Evolutionary conservation across 2,797 vertebrate genomes (phyloP).

Genomic region (Alauda arvensis): DNA sequence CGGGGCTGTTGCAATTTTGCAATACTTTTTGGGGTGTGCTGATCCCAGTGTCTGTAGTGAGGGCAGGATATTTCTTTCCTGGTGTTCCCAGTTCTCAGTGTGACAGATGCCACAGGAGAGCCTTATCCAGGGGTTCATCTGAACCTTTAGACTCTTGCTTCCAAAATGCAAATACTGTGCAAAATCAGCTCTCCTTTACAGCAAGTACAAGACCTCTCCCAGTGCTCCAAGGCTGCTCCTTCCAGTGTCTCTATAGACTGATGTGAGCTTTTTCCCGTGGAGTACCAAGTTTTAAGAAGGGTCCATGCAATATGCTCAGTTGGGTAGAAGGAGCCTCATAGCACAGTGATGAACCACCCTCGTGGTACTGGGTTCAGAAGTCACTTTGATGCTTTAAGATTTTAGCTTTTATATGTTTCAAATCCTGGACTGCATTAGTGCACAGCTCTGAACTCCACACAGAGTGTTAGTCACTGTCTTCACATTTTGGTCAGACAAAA

Average conservation of each 20-base stretch:
- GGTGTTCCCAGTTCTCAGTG: rapidly evolving
- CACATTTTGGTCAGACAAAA: background rate
- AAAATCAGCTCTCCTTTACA: background rate
- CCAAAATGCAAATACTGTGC: background rate
- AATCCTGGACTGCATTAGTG: background rate
- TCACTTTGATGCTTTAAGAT: background rate
- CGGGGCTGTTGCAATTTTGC: background rate
- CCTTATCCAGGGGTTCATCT: background rate
- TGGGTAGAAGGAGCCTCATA: background rate
- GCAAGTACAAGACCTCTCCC: rapidly evolving
- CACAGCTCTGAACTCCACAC: background rate
- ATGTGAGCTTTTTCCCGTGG: background rate
- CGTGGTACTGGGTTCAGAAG: background rate
- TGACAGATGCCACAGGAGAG: background rate
- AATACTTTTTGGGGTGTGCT: background rate
- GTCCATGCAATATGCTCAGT: rapidly evolving
- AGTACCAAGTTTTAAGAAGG: background rate
- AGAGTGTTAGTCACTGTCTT: background rate
- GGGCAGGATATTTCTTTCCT: background rate
- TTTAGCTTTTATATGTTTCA: background rate
- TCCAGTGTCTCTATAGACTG: background rate
- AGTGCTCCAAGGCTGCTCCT: background rate
- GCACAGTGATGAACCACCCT: background rate
- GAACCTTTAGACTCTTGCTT: background rate
- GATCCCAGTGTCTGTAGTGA: background rate